phyloP scores from a whole-genome alignment of 2,113 vertebrate species.

The Thermophis baileyi region DNA sequence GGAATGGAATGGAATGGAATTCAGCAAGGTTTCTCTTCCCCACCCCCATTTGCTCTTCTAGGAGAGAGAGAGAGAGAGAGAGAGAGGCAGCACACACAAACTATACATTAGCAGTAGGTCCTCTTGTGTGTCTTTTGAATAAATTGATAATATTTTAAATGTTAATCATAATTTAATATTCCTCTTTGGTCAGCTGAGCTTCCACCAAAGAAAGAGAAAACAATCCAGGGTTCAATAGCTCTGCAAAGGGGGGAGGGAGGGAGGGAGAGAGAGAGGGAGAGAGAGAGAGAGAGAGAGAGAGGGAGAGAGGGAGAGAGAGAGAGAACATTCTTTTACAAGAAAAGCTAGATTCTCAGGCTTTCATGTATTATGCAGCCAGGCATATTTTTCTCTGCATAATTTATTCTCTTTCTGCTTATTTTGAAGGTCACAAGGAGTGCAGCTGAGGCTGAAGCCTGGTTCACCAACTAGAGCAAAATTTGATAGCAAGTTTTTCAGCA shows the following conservation, averaged over 20 bases:
- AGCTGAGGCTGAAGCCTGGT: not conserved
- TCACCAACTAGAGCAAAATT: too few species aligned
- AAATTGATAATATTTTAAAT: not conserved
- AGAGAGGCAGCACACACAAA: too few species aligned
- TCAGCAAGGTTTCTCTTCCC: too few species aligned
- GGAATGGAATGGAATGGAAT: too few species aligned
- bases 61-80: too few species aligned
- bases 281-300: too few species aligned
- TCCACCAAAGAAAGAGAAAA: not conserved
- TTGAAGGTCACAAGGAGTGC: not conserved
- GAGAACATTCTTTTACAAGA: not conserved
- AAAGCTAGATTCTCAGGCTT: not conserved
- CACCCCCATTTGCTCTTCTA: too few species aligned
- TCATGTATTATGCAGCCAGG: not conserved
- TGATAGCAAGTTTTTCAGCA: too few species aligned
- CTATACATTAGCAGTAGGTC: not conserved
- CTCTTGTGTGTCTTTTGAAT: not conserved
- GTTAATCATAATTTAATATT: not conserved
- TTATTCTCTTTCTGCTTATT: not conserved
- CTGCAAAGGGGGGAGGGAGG: too few species aligned
- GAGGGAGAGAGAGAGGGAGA: too few species aligned
- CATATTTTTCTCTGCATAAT: not conserved
- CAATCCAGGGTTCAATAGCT: not conserved
- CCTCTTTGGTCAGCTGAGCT: not conserved
- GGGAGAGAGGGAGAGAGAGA: too few species aligned